Base-by-base conservation (phyloP, 2,888 invertebrate species). In the Meganola albula region DNA sequence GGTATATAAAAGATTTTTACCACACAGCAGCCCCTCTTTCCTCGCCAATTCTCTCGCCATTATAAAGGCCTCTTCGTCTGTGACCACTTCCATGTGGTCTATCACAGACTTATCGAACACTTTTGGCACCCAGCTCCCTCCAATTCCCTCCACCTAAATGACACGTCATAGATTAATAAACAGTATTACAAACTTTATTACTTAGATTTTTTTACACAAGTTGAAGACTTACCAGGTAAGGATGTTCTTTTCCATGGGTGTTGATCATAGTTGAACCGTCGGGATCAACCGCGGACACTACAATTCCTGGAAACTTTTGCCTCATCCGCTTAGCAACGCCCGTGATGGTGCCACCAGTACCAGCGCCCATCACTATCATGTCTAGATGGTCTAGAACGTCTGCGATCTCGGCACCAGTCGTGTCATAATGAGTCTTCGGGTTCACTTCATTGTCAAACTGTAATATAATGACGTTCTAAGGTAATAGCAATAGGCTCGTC, bases 381-480 rank as follows among this genome's bases (percentile, higher is more conserved):
- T 97, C 96, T 8, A 97, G 76, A 58, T 90, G 91, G 42, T 90
- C 90, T 12, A 76, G 44, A 1, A 67, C 61, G 41, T 91, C 88
- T 24, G 95, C 80, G 51, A 98, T 97, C 86, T 98, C 98, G 43
- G 90, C 90, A 0, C 91, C 97, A 1, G 98, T 98, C 25, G 90
- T 90, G 60, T 98, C 97, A 67, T 96, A 98, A 74, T 99, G 98
- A 3, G 96, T 95, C 51, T 96, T 68, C 0, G 98, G 97, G 82
- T 99, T 99, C 31, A 94, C 92, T 10, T 93, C 79, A 80, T 98
- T 97, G 4, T 92, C 90, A 70, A 97, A 97, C 92, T 97, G 58
- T 35, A 52, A 40, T 10, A 18, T 3, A 9, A 25, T n/a, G n/a
- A n/a, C n/a, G n/a, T n/a, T n/a, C n/a, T n/a, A n/a, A n/a, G n/a